Evolutionary conservation across 2,113 vertebrate genomes (phyloP), one percentile per base, ranked within the genome.

Genomic region (Chroicocephalus ridibundus): DNA sequence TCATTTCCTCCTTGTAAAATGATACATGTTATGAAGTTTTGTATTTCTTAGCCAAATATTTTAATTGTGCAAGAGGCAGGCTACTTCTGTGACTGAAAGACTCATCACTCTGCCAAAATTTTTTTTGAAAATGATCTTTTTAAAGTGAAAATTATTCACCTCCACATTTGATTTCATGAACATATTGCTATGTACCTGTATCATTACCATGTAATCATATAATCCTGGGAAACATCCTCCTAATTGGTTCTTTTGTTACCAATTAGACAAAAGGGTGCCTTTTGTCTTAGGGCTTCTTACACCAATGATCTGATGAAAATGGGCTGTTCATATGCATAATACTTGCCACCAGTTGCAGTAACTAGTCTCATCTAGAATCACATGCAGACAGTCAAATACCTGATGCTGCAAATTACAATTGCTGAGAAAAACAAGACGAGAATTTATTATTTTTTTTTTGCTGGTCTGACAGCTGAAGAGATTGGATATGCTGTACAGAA

Each of bases 251-350:
- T 79, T 95, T 83, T 83, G 79, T 82, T 92, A 64, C 80, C 69
- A 61, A 58, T 91, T 90, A 92, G 58, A 88, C 62, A 90, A 96
- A 89, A 80, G 27, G 12, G 22, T 34, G 62, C 6, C 62, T 93
- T 60, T 92, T 95, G 55, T 89, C 44, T 66, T 51, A 70, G 18
- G 42, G 17, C 2, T 81, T 83, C 77, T 92, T 47, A 84, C 19
- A 82, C 31, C 65, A 81, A 36, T 20, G 47, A 86, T 86, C 76
- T 93, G 52, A 90, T 69, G 76, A 90, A 95, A 96, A 92, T 15
- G 31, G 34, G 47, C 60, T 77, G 47, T 90, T 95, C 47, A 51
- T 78, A 62, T 78, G 79, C 54, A 64, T 80, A 90, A 91, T 74
- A 55, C 31, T 76, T 81, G 38, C 58, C 38, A 94, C 46, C 58